Evolutionary conservation across 2,888 invertebrate species (phyloP), one percentile per base, ranked within the genome.

Genomic region (Callyntrura guangdongensis): DNA sequence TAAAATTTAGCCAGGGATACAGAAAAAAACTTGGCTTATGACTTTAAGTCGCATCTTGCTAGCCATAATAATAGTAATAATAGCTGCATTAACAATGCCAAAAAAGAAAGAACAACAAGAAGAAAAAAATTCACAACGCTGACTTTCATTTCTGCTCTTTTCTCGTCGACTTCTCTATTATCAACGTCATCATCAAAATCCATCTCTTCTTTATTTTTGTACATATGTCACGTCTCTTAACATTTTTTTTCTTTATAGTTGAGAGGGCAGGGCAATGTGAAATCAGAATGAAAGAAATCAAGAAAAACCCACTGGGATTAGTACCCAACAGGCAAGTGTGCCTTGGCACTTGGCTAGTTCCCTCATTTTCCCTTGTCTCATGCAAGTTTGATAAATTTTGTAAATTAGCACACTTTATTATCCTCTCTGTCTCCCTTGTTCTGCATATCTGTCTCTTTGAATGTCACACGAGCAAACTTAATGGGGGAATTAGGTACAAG

Each of bases 371-470:
- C 25, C 53, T 17, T 27, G 25, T 53, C 27, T 79, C 25, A 79
- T 27, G 12, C n/a, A 45, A 36, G 59, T 25, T 72, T 83, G 67
- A 67, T 47, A 64, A 86, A 86, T 77, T 77, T 77, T 69, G n/a
- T 25, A 86, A 86, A 86, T 86, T 86, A 87, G 81, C 87, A 81
- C 87, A 53, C 67, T 87, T 86, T 45, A 77, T 77, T 61, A 67
- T 27, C 72, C 3, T 27, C 25, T 72, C 20, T 47, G 12, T 77
- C 77, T 77, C 22, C 17, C 20, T 17, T 61, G 9, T 20, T 69
- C 45, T 14, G n/a, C 11, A 20, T 45, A 2, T n/a, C 9, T 56
- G 77, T 56, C 22, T 22, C 61, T 81, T n/a, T 17, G 61, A 59
- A 61, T 81, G 81, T 59, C 45, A 81, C 59, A 81, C 59, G 81